Conservation (phyloP, 2,888 invertebrate genomes). For the Cyclophora punctaria region DNA sequence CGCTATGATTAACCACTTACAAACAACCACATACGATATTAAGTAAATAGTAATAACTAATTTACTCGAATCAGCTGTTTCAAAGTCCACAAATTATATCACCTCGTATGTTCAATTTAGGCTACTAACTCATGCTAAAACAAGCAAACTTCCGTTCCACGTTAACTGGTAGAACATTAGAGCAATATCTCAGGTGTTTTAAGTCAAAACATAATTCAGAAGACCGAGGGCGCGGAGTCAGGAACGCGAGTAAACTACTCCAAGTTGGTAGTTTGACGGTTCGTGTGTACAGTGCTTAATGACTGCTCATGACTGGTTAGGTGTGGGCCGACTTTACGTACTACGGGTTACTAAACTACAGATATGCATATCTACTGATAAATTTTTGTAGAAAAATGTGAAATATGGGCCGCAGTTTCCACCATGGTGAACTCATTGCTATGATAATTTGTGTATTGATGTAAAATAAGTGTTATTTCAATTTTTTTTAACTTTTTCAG, state of each 20-base stretch:
- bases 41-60: too few species aligned
- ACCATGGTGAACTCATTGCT: background rate
- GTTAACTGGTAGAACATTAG: background rate
- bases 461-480: too few species aligned
- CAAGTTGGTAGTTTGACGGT: slow-evolving; percentile 12
- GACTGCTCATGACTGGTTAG: slow-evolving; percentile 18
- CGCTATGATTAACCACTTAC: too few species aligned
- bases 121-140: background rate
- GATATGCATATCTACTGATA: too few species aligned
- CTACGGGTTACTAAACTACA: too few species aligned
- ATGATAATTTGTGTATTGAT: background rate
- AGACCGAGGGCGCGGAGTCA: background rate
- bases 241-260: background rate
- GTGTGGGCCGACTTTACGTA: background rate
- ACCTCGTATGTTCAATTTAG: background rate
- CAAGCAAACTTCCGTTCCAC: background rate
- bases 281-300: slow-evolving; percentile 15
- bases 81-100: background rate
- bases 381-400: too few species aligned
- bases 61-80: too few species aligned
- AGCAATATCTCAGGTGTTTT: background rate
- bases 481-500: too few species aligned
- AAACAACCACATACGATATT: too few species aligned
- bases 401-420: too few species aligned
- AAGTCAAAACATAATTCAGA: slow-evolving; percentile 6